phyloP scores from a whole-genome alignment of 1,140 invertebrate genomes.

The Diabrotica virgifera region DNA sequence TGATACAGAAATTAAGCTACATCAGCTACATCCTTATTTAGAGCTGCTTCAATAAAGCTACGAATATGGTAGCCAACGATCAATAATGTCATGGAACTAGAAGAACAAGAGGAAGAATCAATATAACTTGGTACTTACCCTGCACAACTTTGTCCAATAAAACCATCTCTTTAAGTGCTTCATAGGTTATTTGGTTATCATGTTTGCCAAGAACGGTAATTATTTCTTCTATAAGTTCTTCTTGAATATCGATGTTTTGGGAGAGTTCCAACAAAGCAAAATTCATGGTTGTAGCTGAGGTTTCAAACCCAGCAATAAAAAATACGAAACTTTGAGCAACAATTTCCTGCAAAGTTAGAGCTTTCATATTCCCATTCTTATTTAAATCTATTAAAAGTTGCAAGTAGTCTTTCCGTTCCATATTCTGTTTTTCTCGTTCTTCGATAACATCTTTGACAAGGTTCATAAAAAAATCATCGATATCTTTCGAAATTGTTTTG shows the following conservation, averaged over 20 bases:
- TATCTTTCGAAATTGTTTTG: slow-evolving; percentile 9
- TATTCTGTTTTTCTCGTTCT: slow-evolving; percentile 39
- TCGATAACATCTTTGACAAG: slow-evolving; percentile 44
- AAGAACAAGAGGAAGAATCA: too few species aligned
- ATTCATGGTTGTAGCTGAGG: slow-evolving; percentile 44
- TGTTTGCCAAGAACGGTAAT: slow-evolving; percentile 24
- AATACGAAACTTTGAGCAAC: slow-evolving; percentile 56
- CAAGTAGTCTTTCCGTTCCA: slow-evolving; percentile 16
- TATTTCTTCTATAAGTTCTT: slow-evolving; percentile 46
- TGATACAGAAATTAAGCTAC: too few species aligned
- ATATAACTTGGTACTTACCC: slow-evolving; percentile 21
- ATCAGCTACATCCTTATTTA: too few species aligned
- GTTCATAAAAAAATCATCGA: slow-evolving; percentile 32
- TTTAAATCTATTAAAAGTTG: slow-evolving; percentile 5
- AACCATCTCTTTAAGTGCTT: slow-evolving; percentile 45
- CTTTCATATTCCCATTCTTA: neutral
- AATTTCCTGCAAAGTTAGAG: slow-evolving; percentile 28
- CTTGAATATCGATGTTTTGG: slow-evolving; percentile 52
- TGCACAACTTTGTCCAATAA: slow-evolving; percentile 52
- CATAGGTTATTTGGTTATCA: slow-evolving; percentile 45
- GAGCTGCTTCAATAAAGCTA: too few species aligned
- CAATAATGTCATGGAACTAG: too few species aligned
- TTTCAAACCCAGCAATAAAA: slow-evolving; percentile 64
- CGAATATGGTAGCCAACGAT: too few species aligned
- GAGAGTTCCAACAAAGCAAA: slow-evolving; percentile 50